Evolutionary conservation across 2,888 invertebrate genomes (phyloP).

Genomic region (Rhagophthalmus giganteus): DNA sequence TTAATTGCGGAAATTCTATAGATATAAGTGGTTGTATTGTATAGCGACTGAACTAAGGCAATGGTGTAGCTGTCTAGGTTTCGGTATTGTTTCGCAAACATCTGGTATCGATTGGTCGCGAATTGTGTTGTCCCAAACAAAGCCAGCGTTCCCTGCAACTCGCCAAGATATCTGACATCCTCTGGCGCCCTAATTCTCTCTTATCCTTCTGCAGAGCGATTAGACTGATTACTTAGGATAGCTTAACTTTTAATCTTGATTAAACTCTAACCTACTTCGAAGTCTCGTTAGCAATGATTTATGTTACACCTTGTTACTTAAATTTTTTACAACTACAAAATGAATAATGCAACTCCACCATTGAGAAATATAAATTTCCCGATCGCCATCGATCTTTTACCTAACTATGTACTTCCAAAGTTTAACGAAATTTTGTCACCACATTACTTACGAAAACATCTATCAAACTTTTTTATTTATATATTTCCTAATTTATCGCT

Average conservation of each 20-base stretch:
- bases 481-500: too few species aligned
- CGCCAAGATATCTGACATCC: slow-evolving; percentile 29
- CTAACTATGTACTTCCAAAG: too few species aligned
- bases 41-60: slow-evolving; percentile 18
- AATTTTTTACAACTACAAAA: neutral
- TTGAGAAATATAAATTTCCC: neutral
- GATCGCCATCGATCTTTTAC: too few species aligned
- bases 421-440: too few species aligned
- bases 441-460: too few species aligned
- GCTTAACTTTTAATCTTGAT: slow-evolving; percentile 41
- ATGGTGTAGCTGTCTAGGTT: slow-evolving; percentile 28
- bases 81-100: slow-evolving; percentile 30
- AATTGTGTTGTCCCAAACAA: slow-evolving; percentile 26
- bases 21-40: slow-evolving; percentile 27
- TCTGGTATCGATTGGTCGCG: slow-evolving; percentile 28
- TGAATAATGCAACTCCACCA: neutral
- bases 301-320: slow-evolving; percentile 20
- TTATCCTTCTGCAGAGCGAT: slow-evolving; percentile 29
- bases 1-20: slow-evolving; percentile 24
- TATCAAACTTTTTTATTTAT: too few species aligned
- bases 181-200: slow-evolving; percentile 31
- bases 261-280: slow-evolving; percentile 31
- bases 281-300: slow-evolving; percentile 27
- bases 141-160: slow-evolving; percentile 26
- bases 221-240: slow-evolving; percentile 37